A percentile compares a stretch with the other conserved stretches of the same genome.
These are phyloP conservation scores for Zosterops pallidus DNA, from an alignment of 2,113 vertebrate genomes.

Conservation along the genomic window DNA sequence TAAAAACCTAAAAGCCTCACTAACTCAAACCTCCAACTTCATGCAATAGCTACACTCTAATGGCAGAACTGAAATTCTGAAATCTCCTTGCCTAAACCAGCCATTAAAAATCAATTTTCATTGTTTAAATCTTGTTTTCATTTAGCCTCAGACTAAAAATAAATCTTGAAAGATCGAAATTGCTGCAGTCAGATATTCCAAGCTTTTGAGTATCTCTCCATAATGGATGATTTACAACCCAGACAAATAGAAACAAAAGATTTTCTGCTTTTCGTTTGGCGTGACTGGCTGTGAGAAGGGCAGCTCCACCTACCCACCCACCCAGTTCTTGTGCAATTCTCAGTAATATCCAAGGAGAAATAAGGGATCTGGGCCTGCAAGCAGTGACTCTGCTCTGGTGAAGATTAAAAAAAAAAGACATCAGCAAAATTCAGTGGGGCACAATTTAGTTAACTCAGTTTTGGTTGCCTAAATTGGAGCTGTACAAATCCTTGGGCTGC, in stretches of 20 bases:
- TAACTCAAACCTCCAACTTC: neutral
- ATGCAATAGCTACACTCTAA: neutral
- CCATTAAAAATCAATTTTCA: neutral
- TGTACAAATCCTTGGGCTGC: neutral
- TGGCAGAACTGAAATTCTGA: neutral
- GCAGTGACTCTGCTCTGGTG: neutral
- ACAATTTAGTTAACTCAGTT: neutral
- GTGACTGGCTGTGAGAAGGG: neutral
- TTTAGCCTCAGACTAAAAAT: constrained; percentile 9
- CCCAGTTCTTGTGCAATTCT: neutral
- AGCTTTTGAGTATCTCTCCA: neutral
- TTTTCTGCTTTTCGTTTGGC: neutral
- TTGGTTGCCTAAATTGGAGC: neutral
- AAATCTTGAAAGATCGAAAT: neutral
- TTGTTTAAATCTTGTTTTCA: neutral
- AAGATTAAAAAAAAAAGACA: neutral
- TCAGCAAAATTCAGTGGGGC: neutral
- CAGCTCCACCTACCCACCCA: neutral
- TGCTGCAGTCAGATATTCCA: neutral
- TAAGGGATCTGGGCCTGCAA: neutral
- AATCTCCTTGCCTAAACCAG: neutral
- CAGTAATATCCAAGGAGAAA: neutral
- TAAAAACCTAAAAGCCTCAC: neutral
- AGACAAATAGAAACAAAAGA: neutral
- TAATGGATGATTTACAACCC: neutral